Evolutionary conservation across 2,888 invertebrate species (phyloP).

Genomic region (Theretra japonica): DNA sequence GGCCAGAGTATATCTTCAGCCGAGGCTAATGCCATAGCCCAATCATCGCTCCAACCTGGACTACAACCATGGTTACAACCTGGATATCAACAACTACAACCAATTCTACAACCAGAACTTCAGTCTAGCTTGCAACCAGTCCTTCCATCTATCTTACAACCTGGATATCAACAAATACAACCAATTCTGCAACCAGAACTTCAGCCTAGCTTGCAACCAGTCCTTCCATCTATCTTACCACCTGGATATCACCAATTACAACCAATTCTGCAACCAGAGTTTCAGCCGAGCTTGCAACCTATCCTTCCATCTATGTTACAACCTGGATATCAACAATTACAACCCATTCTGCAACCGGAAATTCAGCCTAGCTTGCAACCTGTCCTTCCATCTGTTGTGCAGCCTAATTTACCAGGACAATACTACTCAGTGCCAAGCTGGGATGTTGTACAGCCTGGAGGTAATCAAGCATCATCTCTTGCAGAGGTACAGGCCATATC

Average conservation of each 20-base stretch:
- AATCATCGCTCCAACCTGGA: background rate
- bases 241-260: background rate
- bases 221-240: background rate
- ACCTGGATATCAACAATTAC: background rate
- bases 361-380: background rate
- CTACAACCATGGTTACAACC: conserved; percentile 4
- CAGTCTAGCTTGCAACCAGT: background rate
- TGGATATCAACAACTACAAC: background rate
- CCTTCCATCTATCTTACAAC: background rate
- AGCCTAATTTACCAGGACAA: conserved; percentile 1
- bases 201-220: background rate
- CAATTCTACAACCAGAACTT: background rate
- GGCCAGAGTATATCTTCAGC: conserved; percentile 5
- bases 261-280: background rate
- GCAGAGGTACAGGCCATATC: conserved; percentile 28
- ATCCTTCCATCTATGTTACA: background rate
- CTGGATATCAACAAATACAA: background rate
- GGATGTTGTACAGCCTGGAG: conserved; percentile 9
- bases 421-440: background rate
- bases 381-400: background rate
- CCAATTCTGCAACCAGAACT: background rate
- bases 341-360: background rate
- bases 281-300: background rate
- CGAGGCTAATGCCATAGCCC: background rate
- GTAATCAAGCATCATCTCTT: conserved; percentile 29